These are phyloP conservation scores for Apteryx mantelli DNA, from an alignment of 2,113 vertebrate species.

Conservation along the genomic window DNA sequence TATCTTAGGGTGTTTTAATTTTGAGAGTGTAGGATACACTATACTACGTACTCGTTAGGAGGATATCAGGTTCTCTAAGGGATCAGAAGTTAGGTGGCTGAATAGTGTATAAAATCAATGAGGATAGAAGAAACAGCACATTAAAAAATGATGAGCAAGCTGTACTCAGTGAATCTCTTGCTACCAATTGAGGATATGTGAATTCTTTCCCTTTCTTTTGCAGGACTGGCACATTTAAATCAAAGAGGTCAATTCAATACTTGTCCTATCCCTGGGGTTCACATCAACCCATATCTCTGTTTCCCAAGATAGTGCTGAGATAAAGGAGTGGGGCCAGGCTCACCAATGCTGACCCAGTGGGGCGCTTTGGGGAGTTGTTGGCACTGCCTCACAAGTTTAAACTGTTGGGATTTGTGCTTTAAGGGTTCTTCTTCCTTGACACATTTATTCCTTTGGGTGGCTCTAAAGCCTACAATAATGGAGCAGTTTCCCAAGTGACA, in stretches of 20 bases:
- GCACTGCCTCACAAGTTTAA: not conserved
- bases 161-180: not conserved
- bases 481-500: not conserved
- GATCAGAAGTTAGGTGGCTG: not conserved
- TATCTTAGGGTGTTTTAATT: not conserved
- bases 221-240: not conserved
- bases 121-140: not conserved
- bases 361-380: not conserved
- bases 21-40: not conserved
- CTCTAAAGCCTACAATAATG: not conserved
- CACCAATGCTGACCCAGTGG: not conserved
- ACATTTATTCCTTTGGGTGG: not conserved
- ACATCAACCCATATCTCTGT: not conserved
- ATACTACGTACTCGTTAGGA: not conserved
- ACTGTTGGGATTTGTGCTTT: not conserved
- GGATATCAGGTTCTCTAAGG: not conserved
- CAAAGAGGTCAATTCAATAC: not conserved
- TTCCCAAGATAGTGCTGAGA: not conserved
- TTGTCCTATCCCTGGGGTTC: not conserved
- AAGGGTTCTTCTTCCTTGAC: not conserved
- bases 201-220: not conserved
- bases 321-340: not conserved
- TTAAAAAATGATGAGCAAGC: not conserved
- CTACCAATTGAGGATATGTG: not conserved
- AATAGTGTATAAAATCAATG: not conserved